These are phyloP conservation scores for Trichonephila inaurata DNA, from an alignment of 1,140 invertebrate genomes.

Conservation along the genomic window DNA sequence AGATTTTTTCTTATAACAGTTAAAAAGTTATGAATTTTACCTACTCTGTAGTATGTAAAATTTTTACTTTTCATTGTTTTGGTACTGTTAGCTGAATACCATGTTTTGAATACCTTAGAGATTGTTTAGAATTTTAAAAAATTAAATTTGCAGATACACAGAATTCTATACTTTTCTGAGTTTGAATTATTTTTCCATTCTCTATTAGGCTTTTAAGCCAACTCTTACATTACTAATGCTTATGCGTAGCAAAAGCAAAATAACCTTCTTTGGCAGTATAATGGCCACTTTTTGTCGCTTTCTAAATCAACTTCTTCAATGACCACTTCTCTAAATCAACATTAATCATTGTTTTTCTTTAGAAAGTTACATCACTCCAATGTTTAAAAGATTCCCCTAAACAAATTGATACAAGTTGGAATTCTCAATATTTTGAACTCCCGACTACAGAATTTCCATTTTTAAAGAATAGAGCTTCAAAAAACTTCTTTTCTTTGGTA, in stretches of 20 bases:
- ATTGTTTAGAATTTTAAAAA: no score
- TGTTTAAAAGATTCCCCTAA: background rate
- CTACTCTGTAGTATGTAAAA: no score
- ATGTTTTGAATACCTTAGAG: no score
- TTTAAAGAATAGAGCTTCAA: slow-evolving; percentile 52
- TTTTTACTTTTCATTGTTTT: no score
- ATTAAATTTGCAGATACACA: no score
- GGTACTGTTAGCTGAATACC: no score
- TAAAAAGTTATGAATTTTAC: no score
- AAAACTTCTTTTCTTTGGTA: slow-evolving; percentile 63
- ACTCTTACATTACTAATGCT: background rate
- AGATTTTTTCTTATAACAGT: no score
- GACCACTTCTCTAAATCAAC: background rate
- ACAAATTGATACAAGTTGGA: slow-evolving; percentile 14
- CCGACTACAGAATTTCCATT: slow-evolving; percentile 50
- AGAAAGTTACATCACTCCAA: slow-evolving; percentile 58
- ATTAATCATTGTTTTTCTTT: slow-evolving; percentile 33
- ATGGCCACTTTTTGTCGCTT: background rate
- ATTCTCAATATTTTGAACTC: background rate
- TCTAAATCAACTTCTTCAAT: no score
- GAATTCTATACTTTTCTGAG: no score
- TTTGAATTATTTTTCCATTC: no score
- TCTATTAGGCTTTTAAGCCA: background rate
- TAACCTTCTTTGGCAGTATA: background rate
- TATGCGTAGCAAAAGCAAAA: background rate